Percentiles rank a stretch among this genome's conserved stretches.
These are phyloP conservation scores for human (Homo sapiens) DNA, from an alignment of 2,113 vertebrate species.

Conservation along the genomic window DNA sequence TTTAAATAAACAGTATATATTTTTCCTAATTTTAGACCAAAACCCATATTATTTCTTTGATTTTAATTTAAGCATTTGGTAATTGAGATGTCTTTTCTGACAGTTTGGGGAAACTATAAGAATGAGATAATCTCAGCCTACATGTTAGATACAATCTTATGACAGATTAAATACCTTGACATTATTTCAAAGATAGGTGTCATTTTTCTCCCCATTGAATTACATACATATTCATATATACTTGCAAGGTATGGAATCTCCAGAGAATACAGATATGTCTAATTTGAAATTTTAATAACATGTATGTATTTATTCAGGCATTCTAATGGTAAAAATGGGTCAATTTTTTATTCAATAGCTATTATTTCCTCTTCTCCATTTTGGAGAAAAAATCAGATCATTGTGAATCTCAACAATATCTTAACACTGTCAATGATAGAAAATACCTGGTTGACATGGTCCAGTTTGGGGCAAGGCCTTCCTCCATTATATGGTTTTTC, in stretches of 20 bases:
- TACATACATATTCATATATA: not conserved
- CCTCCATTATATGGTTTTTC: constrained; percentile 98
- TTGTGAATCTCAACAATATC: not conserved
- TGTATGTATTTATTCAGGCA: not conserved
- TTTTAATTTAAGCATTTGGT: not conserved
- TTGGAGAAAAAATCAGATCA: not conserved
- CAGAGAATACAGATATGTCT: not conserved
- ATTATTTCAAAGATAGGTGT: constrained; percentile 3
- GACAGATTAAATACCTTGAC: constrained; percentile 5
- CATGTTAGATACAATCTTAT: not conserved
- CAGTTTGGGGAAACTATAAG: not conserved
- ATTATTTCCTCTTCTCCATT: not conserved
- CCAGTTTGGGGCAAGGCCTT: constrained; percentile 96
- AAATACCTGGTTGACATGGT: constrained; percentile 97
- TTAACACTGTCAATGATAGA: not conserved
- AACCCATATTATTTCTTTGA: not conserved
- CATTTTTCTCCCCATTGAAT: constrained; percentile 2
- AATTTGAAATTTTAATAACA: not conserved
- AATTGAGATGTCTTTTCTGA: not conserved
- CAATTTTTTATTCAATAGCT: not conserved
- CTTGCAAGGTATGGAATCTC: not conserved
- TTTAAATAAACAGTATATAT: not conserved
- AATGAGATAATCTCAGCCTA: not conserved
- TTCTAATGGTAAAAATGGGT: not conserved
- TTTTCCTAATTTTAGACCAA: not conserved